Conservation (phyloP, 2,113 vertebrate genomes). For the Daboia siamensis region DNA sequence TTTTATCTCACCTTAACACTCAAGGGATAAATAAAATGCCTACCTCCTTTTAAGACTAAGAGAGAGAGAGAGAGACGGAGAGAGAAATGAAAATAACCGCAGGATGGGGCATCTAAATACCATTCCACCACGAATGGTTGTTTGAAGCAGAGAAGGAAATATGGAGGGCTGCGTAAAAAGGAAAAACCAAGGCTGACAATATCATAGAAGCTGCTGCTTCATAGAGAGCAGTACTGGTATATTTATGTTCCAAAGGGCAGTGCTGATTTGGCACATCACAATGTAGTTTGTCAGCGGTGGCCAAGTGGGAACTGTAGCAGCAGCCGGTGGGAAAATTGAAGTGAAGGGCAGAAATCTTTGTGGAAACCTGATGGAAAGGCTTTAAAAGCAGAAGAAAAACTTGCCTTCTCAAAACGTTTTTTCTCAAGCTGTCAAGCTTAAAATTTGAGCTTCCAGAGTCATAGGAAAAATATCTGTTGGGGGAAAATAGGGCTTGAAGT, state of each 20-base stretch:
- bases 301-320: neutral
- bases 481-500: neutral
- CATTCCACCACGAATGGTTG: neutral
- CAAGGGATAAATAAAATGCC: neutral
- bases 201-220: neutral
- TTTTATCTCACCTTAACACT: slow-evolving; percentile 2
- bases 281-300: neutral
- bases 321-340: neutral
- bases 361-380: neutral
- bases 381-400: neutral
- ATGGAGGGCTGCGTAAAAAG: neutral
- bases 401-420: neutral
- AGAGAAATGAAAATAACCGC: neutral
- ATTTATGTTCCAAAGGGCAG: neutral
- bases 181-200: neutral
- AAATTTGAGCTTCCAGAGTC: neutral
- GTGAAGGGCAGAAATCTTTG: neutral
- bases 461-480: neutral
- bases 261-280: neutral
- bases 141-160: neutral
- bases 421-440: neutral
- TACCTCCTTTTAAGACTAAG: neutral
- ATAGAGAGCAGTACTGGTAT: neutral
- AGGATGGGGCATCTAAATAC: neutral
- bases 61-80: neutral